Evolutionary conservation across 2,113 vertebrate species (phyloP), one percentile per base, ranked within the genome.

Genomic region (Hemiprocne comata): DNA sequence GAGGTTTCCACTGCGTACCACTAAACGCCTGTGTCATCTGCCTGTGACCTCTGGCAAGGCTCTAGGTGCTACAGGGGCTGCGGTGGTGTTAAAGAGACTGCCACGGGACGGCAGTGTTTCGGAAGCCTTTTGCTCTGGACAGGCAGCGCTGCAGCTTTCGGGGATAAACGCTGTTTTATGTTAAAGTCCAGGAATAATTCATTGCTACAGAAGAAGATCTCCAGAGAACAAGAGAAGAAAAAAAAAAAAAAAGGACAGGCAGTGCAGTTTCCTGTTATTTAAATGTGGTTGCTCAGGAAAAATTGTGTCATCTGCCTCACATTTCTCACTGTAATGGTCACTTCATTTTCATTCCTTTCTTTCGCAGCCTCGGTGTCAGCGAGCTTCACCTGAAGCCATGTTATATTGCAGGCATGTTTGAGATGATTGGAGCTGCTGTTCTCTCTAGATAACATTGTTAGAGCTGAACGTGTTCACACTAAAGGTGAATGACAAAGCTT

Each of bases 371-470:
- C 44, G 62, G 81, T 94, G 95, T 82, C 93, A 93, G 61, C 1
- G 13, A 89, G 92, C 78, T 53, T 89, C 0, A 26, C 86, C 74
- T 36, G 75, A 58, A 86, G 91, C 93, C 44, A 4, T 60, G 87
- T 72, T 75, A 78, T 76, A 93, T 66, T 90, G 77, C 91, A 71
- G 87, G 82, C 34, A 20, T 91, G 81, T 79, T 36, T 64, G 89
- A 89, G 71, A 28, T 81, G 38, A 92, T 78, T 71, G 70, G 75
- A 72, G 75, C 86, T 83, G 83, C 96, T 97, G 96, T 18, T 95
- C 57, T 60, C 79, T 54, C 86, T 28, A 96, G 97, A 96, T 97
- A 97, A 96, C 96, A 88, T 93, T 96, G 96, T 97, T 75, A 91
- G 87, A 84, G 85, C 64, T 12, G 46, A 96, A 75, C 80, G 53